Conservation (phyloP, 2,113 vertebrate species). For the Podarcis raffonei region DNA sequence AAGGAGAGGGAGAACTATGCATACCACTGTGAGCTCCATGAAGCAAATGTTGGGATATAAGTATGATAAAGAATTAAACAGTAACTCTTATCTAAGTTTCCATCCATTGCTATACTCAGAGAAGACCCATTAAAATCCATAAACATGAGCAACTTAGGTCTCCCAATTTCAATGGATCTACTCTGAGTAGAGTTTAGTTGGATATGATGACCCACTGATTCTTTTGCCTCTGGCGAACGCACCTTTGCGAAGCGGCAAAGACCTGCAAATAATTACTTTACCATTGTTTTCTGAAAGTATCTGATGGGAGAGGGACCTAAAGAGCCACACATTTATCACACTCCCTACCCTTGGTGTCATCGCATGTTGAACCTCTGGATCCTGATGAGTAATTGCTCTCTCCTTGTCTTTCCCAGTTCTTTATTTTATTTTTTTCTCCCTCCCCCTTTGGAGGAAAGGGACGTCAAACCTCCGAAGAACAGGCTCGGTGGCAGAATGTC, state of each 20-base stretch:
- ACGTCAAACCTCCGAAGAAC: constrained; percentile 32
- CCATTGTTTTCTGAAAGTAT: constrained; percentile 69
- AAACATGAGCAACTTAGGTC: too few relatives aligned
- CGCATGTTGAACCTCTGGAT: constrained; percentile 48
- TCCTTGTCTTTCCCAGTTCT: constrained; percentile 31
- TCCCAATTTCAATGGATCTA: too few relatives aligned
- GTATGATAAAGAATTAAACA: too few relatives aligned
- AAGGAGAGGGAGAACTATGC: too few relatives aligned
- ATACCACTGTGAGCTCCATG: too few relatives aligned
- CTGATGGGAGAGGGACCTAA: constrained; percentile 65
- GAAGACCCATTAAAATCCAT: too few relatives aligned
- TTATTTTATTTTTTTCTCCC: too few relatives aligned
- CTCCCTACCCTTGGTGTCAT: constrained; percentile 39
- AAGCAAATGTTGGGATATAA: too few relatives aligned
- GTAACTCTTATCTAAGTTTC: too few relatives aligned
- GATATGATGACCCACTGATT: background rate
- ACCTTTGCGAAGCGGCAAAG: constrained; percentile 40
- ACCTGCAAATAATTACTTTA: constrained; percentile 69
- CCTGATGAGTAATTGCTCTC: constrained; percentile 59
- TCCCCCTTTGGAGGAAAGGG: background rate
- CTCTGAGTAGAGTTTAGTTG: too few relatives aligned
- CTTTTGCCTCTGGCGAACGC: background rate
- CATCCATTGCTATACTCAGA: too few relatives aligned
- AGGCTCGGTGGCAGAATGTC: constrained; percentile 46
- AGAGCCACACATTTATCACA: constrained; percentile 66